These are phyloP conservation scores for Porites lutea DNA, from an alignment of 64 coral and sea anemone genomes.

Conservation along the genomic window DNA sequence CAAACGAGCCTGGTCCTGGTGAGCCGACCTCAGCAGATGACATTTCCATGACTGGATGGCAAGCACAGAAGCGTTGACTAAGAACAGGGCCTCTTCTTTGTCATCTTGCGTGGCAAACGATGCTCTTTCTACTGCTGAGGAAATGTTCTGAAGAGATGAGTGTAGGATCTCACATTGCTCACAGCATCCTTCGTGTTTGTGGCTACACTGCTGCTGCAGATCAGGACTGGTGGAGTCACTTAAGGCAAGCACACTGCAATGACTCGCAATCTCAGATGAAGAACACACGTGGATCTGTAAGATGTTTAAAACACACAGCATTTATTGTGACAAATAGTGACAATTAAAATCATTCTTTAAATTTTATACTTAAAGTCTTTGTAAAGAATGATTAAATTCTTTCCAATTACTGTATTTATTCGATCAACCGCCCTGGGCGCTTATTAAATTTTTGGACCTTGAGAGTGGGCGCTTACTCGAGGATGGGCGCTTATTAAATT, in stretches of 20 bases:
- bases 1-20: conserved; percentile 31
- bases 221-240: conserved; percentile 11
- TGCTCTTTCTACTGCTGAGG: background rate
- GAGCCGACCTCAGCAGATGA: conserved; percentile 21
- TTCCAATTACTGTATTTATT: too few relatives aligned
- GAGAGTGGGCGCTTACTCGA: too few relatives aligned
- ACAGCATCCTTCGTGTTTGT: background rate
- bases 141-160: background rate
- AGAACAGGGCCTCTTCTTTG: conserved; percentile 34
- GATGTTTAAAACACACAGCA: background rate
- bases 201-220: background rate
- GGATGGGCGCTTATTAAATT: too few relatives aligned
- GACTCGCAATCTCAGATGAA: conserved; percentile 8
- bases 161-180: conserved; percentile 6
- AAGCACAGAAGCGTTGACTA: background rate
- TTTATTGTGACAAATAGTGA: background rate
- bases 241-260: conserved; percentile 45
- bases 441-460: too few relatives aligned
- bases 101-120: conserved; percentile 22
- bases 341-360: background rate
- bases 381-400: background rate
- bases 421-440: too few relatives aligned
- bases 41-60: conserved; percentile 50
- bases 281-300: background rate
- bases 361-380: background rate